Conservation (phyloP, 2,888 invertebrate genomes). For the Volucella inflata region DNA sequence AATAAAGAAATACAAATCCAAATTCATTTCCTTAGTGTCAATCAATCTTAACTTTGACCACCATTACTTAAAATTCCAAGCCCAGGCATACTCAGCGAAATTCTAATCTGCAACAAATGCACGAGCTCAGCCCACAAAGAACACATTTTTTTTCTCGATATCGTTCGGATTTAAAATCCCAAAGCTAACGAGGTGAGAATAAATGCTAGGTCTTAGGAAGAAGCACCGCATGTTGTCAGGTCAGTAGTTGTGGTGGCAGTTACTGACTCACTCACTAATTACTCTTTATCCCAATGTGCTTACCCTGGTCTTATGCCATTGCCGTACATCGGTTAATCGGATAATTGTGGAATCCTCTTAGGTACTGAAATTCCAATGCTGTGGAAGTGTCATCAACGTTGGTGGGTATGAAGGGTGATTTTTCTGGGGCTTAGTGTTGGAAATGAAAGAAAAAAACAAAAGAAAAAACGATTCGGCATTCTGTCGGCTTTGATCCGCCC, state of each 20-base stretch:
- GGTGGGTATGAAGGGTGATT: slow-evolving; percentile 29
- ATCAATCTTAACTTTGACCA: slow-evolving; percentile 55
- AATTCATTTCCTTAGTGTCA: slow-evolving; percentile 60
- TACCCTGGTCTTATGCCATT: slow-evolving; percentile 65
- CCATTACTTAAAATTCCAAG: slow-evolving; percentile 26
- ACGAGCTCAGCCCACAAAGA: slow-evolving; percentile 31
- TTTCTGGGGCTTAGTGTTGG: slow-evolving; percentile 46
- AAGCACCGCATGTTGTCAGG: slow-evolving; percentile 66
- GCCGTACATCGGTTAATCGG: slow-evolving; percentile 78
- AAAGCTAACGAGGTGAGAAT: slow-evolving; percentile 65
- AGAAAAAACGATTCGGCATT: slow-evolving; percentile 38
- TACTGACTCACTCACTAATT: slow-evolving; percentile 78
- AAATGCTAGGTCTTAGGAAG: slow-evolving; percentile 59
- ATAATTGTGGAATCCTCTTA: slow-evolving; percentile 83
- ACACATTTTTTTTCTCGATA: slow-evolving; percentile 16
- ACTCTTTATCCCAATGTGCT: slow-evolving; percentile 78
- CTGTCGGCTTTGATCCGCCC: slow-evolving; percentile 48
- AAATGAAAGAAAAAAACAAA: slow-evolving; percentile 38
- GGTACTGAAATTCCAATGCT: slow-evolving; percentile 76
- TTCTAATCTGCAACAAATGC: slow-evolving; percentile 67
- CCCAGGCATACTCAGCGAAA: slow-evolving; percentile 54
- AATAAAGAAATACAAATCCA: slow-evolving; percentile 61
- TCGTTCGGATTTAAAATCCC: slow-evolving; percentile 45
- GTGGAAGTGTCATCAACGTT: slow-evolving; percentile 51
- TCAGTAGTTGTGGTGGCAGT: slow-evolving; percentile 46